These are phyloP conservation scores for Glyptemys insculpta DNA, from an alignment of 2,797 vertebrate species.

Conservation along the genomic window DNA sequence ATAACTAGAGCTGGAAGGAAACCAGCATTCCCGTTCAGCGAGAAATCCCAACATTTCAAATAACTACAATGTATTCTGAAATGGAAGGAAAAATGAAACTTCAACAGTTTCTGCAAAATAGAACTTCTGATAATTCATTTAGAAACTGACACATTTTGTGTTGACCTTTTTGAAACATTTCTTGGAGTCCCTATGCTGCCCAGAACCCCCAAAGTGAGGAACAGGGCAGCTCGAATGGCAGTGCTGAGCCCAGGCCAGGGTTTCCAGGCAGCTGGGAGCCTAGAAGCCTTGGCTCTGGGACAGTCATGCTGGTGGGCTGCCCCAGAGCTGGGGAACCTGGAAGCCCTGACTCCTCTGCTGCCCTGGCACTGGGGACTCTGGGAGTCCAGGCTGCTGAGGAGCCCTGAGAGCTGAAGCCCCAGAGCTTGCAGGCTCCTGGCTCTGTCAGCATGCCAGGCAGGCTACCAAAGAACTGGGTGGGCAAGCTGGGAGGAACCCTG, in stretches of 20 bases:
- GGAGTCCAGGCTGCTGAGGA: not conserved
- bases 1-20: not conserved
- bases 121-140: not conserved
- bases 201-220: not conserved
- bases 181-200: not conserved
- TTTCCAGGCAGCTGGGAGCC: not conserved
- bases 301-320: not conserved
- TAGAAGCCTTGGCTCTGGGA: not conserved
- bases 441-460: not conserved
- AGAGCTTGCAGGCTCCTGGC: not conserved
- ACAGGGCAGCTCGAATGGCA: not conserved
- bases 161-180: not conserved
- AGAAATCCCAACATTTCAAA: not conserved
- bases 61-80: not conserved
- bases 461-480: not conserved
- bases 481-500: not conserved
- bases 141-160: not conserved
- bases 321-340: too few species aligned
- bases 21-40: not conserved
- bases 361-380: not conserved
- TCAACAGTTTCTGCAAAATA: not conserved
- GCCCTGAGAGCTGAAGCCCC: not conserved
- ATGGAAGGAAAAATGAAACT: not conserved
- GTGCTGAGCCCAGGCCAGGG: too few species aligned
- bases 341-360: too few species aligned